Evolutionary conservation across 2,113 vertebrate species (phyloP), one percentile per base, ranked within the genome.

Genomic region (Chloropsis hardwickii): DNA sequence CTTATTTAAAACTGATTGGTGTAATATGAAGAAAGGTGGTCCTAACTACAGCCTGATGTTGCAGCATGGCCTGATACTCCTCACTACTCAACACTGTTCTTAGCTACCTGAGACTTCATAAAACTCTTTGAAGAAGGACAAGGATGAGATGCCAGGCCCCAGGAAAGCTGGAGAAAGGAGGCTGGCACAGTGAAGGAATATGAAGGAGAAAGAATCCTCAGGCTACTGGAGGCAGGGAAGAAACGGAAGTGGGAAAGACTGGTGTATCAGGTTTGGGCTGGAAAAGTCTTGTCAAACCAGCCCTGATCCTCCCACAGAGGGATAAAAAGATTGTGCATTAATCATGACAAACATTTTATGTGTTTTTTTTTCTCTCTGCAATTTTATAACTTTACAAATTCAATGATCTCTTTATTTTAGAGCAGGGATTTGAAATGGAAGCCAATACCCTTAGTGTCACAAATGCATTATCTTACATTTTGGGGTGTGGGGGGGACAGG

Each of bases 401-500:
- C 15, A 57, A 33, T 16, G 13, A 72, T 53, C 6, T 12, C 17
- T 18, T 11, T 44, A 28, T 16, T 54, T 89, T 28, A 66, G 33
- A 78, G 27, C 2, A 62, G 5, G 10, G 5, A 51, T 71, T 91
- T 78, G 24, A 76, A 91, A 56, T 18, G 11, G 13, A 65, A 88
- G 10, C 5, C 22, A 84, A 35, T 7, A 50, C 4, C 2, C 4
- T 57, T 40, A 51, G 18, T 35, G 9, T 51, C 25, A 89, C 39
- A 47, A 53, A 47, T 61, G 10, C 14, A 67, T 72, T 67, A 60
- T 64, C 84, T 81, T 23, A 47, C 7, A 60, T 66, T 87, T 94
- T 19, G 11, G 6, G 11, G 2, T 11, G 0, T 4, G 4, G 11
- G 11, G 31, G 11, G 4, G 10, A 8, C n/a, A n/a, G n/a, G n/a